A percentile compares a stretch with the other conserved stretches of the same genome.
Conservation (phyloP, 2,797 vertebrate genomes). For the Lophius americanus region DNA sequence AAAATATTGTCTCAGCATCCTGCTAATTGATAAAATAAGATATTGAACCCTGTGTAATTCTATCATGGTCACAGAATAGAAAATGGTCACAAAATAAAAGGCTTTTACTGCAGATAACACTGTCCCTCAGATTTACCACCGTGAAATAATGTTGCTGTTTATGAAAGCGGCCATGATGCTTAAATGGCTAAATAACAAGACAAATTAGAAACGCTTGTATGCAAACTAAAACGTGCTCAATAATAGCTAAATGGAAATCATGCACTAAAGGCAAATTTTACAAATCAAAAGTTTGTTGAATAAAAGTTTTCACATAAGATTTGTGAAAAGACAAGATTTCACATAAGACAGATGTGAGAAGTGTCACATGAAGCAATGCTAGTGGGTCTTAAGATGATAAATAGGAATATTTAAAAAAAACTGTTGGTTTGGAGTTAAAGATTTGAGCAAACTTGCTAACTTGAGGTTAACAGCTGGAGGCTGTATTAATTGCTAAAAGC, state of each 20-base stretch:
- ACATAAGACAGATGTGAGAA: too few species aligned
- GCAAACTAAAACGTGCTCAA: background rate
- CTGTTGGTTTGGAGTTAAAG: too few species aligned
- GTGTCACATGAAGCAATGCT: too few species aligned
- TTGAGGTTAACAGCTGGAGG: too few species aligned
- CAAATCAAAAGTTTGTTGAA: background rate
- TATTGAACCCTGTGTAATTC: too few species aligned
- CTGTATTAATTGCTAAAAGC: too few species aligned
- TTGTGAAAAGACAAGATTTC: background rate
- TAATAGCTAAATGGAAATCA: background rate
- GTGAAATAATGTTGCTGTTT: background rate
- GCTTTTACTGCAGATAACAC: background rate
- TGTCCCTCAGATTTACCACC: background rate
- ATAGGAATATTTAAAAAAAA: too few species aligned
- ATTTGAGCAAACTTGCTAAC: too few species aligned
- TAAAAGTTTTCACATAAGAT: background rate
- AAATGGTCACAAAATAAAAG: background rate
- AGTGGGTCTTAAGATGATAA: too few species aligned
- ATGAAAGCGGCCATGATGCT: background rate
- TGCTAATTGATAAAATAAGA: too few species aligned
- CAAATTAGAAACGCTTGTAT: background rate
- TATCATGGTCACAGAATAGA: background rate
- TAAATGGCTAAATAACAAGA: background rate
- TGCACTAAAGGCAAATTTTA: background rate
- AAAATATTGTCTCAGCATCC: too few species aligned